These are phyloP conservation scores for Nysson spinosus DNA, from an alignment of 2,888 invertebrate species.

Conservation along the genomic window DNA sequence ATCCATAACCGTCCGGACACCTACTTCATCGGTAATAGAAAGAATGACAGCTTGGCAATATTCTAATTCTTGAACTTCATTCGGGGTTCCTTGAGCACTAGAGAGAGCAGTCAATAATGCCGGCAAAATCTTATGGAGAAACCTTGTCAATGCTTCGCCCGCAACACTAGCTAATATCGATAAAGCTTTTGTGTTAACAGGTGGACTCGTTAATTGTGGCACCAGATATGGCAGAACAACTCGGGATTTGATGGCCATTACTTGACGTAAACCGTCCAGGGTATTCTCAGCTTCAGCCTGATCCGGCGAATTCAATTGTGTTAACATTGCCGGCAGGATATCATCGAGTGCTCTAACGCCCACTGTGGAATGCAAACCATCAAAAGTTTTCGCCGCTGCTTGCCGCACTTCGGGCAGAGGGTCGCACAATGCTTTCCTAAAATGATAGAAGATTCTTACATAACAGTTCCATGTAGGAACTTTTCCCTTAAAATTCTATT, in stretches of 20 bases:
- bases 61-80: constrained; percentile 87
- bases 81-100: constrained; percentile 83
- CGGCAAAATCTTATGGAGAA: constrained; percentile 93
- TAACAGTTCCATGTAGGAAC: too few relatives aligned
- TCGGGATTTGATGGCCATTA: constrained; percentile 97
- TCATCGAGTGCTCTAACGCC: constrained; percentile 97
- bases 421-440: constrained; percentile 93
- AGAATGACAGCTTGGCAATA: constrained; percentile 96
- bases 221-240: constrained; percentile 97
- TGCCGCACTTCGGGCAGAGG: constrained; percentile 93
- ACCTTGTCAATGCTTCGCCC: constrained; percentile 93
- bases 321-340: constrained; percentile 94
- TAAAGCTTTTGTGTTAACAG: constrained; percentile 95
- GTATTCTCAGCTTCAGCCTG: constrained; percentile 90
- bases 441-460: constrained; percentile 13
- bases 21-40: constrained; percentile 92
- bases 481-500: too few relatives aligned
- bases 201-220: constrained; percentile 92
- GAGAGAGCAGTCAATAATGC: constrained; percentile 89
- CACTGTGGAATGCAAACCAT: constrained; percentile 95
- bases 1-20: constrained; percentile 92
- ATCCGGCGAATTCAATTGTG: constrained; percentile 88
- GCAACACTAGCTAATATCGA: constrained; percentile 96
- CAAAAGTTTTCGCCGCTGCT: constrained; percentile 98
- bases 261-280: constrained; percentile 96